Evolutionary conservation across 2,797 vertebrate species (phyloP).

Genomic region (Bovichtus variegatus): DNA sequence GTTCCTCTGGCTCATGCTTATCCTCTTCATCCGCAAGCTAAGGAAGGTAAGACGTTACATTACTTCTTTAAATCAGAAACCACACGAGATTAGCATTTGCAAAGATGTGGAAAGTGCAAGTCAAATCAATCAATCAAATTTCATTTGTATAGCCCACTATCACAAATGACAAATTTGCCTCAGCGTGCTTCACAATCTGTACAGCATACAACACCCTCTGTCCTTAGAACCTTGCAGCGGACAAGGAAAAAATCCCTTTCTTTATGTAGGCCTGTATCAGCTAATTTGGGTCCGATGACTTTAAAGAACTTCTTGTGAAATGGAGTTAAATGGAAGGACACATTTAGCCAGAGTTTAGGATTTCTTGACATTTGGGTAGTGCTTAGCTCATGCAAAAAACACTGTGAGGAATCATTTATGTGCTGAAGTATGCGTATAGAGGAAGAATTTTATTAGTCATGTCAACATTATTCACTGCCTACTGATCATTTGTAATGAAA

Average conservation of each 20-base stretch:
- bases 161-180: too few species aligned
- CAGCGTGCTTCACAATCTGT: too few species aligned
- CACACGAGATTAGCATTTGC: neutral
- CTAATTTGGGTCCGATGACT: neutral
- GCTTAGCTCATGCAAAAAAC: neutral
- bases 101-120: neutral
- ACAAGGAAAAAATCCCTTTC: too few species aligned
- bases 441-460: neutral
- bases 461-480: neutral
- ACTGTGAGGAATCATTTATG: neutral
- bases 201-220: too few species aligned
- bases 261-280: too few species aligned
- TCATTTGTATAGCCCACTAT: too few species aligned
- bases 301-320: slow-evolving; percentile 39
- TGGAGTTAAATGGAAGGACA: slow-evolving; percentile 12
- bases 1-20: slow-evolving; percentile 96
- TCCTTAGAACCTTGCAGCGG: too few species aligned
- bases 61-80: slow-evolving; percentile 8
- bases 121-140: too few species aligned
- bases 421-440: neutral
- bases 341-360: slow-evolving; percentile 41
- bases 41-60: slow-evolving; percentile 86
- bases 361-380: slow-evolving; percentile 43
- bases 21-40: slow-evolving; percentile 94
- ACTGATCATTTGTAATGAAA: slow-evolving; percentile 8